Percentiles rank a stretch among this genome's conserved stretches.
These are phyloP conservation scores for Hylia prasina DNA, from an alignment of 2,113 vertebrate species.

Conservation along the genomic window DNA sequence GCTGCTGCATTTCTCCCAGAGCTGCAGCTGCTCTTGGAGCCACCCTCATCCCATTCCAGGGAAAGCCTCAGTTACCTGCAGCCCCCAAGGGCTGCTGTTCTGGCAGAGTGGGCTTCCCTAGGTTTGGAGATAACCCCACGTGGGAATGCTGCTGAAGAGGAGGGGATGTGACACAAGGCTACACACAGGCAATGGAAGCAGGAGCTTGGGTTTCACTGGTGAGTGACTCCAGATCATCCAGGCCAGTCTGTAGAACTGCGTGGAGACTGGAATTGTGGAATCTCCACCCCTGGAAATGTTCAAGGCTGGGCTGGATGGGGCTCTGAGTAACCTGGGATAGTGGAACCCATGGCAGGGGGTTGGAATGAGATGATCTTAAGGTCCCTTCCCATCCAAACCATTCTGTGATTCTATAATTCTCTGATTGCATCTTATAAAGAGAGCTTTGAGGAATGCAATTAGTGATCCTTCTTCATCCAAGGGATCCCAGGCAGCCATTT, in stretches of 20 bases:
- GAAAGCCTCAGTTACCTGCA: not conserved
- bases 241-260: not conserved
- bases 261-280: not conserved
- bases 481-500: not conserved
- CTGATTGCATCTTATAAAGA: not conserved
- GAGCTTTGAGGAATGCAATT: not conserved
- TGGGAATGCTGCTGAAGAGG: not conserved
- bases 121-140: not conserved
- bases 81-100: not conserved
- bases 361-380: rapidly evolving
- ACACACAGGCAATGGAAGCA: rapidly evolving
- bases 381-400: not conserved
- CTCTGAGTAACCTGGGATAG: not conserved
- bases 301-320: not conserved
- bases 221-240: not conserved
- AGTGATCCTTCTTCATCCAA: not conserved
- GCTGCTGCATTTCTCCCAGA: not conserved
- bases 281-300: not conserved
- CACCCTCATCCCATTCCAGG: not conserved
- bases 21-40: not conserved
- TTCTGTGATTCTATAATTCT: not conserved
- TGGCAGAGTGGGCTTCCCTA: not conserved
- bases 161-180: not conserved
- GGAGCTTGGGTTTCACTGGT: not conserved
- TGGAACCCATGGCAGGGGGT: not conserved